phyloP scores from a whole-genome alignment of 64 coral and sea anemone species.

The Trachythela sp. region DNA sequence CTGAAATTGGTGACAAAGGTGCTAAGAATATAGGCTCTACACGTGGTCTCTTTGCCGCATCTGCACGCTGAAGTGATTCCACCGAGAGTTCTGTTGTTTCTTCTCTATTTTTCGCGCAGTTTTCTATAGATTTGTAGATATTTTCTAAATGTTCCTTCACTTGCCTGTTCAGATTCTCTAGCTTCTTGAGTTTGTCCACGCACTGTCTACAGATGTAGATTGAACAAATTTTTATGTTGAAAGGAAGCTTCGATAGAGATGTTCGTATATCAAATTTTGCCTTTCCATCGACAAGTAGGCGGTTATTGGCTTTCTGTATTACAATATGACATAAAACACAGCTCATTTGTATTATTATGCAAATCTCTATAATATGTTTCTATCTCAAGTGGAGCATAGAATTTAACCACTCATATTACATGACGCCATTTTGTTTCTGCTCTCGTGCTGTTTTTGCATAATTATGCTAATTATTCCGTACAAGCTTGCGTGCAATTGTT shows the following conservation, averaged over 20 bases:
- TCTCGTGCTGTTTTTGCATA: too few species aligned
- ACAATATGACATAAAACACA: not conserved
- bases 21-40: not conserved
- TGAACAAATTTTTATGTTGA: not conserved
- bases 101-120: not conserved
- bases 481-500: not conserved
- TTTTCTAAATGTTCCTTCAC: not conserved
- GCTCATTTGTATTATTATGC: not conserved
- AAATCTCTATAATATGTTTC: not conserved
- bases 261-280: not conserved
- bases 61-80: not conserved
- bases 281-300: not conserved
- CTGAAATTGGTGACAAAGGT: not conserved
- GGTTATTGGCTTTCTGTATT: not conserved
- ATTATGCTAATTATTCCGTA: not conserved
- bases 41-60: not conserved
- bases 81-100: not conserved
- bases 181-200: not conserved
- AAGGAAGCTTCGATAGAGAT: not conserved
- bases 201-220: not conserved
- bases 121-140: not conserved
- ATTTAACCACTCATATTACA: not conserved
- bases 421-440: not conserved
- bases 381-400: too few species aligned
- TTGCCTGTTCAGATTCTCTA: not conserved